Conservation (phyloP, 92 coral and sea anemone species). For the Epizoanthus ramosus region DNA sequence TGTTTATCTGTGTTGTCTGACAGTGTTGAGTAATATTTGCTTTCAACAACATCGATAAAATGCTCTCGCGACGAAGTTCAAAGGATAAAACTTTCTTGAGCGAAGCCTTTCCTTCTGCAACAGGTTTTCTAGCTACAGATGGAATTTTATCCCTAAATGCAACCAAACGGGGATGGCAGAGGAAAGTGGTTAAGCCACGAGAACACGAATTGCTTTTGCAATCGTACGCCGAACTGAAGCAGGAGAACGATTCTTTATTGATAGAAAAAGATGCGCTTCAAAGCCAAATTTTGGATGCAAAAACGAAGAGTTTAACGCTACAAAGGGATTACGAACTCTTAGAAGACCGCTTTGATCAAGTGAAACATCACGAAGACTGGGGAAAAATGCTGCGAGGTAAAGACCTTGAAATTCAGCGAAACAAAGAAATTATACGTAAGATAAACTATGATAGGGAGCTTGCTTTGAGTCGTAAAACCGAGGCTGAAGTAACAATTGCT, state of each 20-base stretch:
- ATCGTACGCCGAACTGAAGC: slow-evolving; percentile 43
- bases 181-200: slow-evolving; percentile 32
- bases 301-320: slow-evolving; percentile 32
- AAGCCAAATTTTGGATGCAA: slow-evolving; percentile 42
- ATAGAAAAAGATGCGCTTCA: slow-evolving; percentile 30
- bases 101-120: background rate
- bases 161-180: slow-evolving; percentile 20
- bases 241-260: slow-evolving; percentile 41
- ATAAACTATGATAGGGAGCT: slow-evolving; percentile 75
- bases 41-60: background rate
- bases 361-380: slow-evolving; percentile 72
- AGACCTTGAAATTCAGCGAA: slow-evolving; percentile 70
- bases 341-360: slow-evolving; percentile 49
- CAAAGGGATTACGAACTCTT: slow-evolving; percentile 58
- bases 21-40: background rate
- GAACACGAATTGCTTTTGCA: slow-evolving; percentile 47
- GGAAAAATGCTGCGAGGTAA: slow-evolving; percentile 80
- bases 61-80: slow-evolving; percentile 28
- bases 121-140: slow-evolving; percentile 7
- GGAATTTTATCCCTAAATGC: slow-evolving; percentile 6
- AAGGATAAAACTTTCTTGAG: slow-evolving; percentile 22
- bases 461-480: slow-evolving; percentile 70
- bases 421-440: slow-evolving; percentile 74
- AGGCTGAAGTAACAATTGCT: slow-evolving; percentile 69
- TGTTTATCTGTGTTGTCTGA: background rate